These are phyloP conservation scores for Gisinianus flammeolus DNA, from an alignment of 2,888 invertebrate species.

Conservation along the genomic window DNA sequence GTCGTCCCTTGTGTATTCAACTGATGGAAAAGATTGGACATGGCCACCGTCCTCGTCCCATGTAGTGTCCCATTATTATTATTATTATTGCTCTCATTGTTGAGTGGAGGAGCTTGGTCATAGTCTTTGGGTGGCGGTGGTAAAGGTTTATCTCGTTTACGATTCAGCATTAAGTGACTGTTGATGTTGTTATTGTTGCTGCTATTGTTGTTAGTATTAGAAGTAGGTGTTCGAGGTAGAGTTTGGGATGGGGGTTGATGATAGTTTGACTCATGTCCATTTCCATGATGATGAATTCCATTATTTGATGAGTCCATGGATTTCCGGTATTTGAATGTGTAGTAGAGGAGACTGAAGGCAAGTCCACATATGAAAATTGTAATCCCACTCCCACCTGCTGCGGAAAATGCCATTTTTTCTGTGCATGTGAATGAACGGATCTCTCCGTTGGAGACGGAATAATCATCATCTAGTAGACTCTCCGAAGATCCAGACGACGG, in stretches of 20 bases:
- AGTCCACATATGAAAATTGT: constrained; percentile 50
- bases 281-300: neutral
- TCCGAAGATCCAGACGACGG: constrained; percentile 48
- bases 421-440: constrained; percentile 39
- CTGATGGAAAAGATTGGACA: constrained; percentile 9
- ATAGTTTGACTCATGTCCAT: neutral
- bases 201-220: neutral
- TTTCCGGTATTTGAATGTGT: constrained; percentile 7
- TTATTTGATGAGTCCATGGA: neutral
- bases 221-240: neutral
- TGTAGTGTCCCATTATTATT: neutral
- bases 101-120: neutral
- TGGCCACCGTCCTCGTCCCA: neutral
- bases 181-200: neutral
- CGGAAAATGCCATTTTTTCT: constrained; percentile 54
- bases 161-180: neutral
- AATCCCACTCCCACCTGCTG: constrained; percentile 47
- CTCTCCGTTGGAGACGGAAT: neutral
- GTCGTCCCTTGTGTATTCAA: neutral
- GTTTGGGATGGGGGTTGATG: neutral
- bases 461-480: constrained; percentile 44
- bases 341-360: constrained; percentile 42
- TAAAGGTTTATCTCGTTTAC: constrained; percentile 28
- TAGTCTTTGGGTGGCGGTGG: constrained; percentile 30
- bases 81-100: neutral